phyloP scores from a whole-genome alignment of 2,888 invertebrate species.

The Diaphora mendica region DNA sequence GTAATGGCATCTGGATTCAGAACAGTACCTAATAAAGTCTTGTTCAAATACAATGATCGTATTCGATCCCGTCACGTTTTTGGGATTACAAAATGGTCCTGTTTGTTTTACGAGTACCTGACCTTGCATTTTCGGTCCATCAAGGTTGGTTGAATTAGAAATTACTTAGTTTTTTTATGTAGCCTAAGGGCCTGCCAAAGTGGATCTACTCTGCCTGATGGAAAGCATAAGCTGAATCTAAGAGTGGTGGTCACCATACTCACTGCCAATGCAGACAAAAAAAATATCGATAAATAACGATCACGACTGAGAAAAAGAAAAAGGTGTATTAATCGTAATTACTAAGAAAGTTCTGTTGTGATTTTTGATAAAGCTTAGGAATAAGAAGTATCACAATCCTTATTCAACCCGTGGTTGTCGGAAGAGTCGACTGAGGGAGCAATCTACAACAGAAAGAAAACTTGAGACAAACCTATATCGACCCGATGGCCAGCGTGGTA shows the following conservation, averaged over 20 bases:
- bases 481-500: too few relatives aligned
- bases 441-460: too few relatives aligned
- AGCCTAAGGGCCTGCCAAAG: too few relatives aligned
- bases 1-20: neutral
- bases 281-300: conserved; percentile 27
- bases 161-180: conserved; percentile 37
- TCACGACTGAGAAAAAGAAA: neutral
- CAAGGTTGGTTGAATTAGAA: conserved; percentile 26
- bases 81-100: conserved; percentile 7
- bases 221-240: too few relatives aligned
- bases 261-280: too few relatives aligned
- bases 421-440: neutral
- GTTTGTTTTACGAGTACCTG: conserved; percentile 21
- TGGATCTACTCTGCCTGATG: too few relatives aligned
- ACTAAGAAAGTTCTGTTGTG: neutral
- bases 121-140: conserved; percentile 13
- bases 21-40: neutral
- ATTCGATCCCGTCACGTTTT: conserved; percentile 22
- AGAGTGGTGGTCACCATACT: too few relatives aligned
- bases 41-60: conserved; percentile 15
- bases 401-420: neutral
- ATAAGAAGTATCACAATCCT: neutral
- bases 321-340: conserved; percentile 10
- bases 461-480: too few relatives aligned
- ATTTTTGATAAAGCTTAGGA: neutral